A percentile compares a stretch with the other conserved stretches of the same genome.
Evolutionary conservation across 1,140 invertebrate genomes (phyloP).

Genomic region (Aporrectodea caliginosa): DNA sequence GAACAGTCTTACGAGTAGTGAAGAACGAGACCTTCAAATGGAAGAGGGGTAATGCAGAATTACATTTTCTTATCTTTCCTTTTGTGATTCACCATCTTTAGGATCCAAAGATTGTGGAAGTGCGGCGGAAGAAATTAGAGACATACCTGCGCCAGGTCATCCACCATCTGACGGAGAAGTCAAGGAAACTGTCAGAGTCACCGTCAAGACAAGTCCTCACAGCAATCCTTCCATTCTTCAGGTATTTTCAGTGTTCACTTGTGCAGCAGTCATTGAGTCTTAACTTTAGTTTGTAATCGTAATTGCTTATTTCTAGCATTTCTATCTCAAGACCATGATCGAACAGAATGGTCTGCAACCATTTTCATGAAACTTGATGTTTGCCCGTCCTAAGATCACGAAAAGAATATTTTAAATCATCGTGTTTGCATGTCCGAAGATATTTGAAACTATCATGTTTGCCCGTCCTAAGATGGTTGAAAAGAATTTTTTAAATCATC

Average conservation of each 20-base stretch:
- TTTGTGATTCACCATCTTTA: conserved; percentile 45
- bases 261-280: neutral
- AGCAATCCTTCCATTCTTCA: conserved; percentile 73
- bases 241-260: conserved; percentile 57
- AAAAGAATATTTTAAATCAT: too few species aligned
- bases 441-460: too few species aligned
- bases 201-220: conserved; percentile 69
- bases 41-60: neutral
- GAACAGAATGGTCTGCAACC: neutral
- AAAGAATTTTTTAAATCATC: too few species aligned
- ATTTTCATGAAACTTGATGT: too few species aligned
- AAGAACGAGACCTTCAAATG: neutral
- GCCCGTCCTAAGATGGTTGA: too few species aligned
- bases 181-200: conserved; percentile 66
- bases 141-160: conserved; percentile 74
- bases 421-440: too few species aligned
- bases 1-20: neutral
- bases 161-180: conserved; percentile 64
- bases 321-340: neutral
- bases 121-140: conserved; percentile 70
- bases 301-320: neutral
- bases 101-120: conserved; percentile 77
- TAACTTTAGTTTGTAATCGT: neutral
- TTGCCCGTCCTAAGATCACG: too few species aligned
- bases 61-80: conserved; percentile 24